Base-by-base conservation (phyloP, 1,140 invertebrate genomes). In the Vanessa tameamea region DNA sequence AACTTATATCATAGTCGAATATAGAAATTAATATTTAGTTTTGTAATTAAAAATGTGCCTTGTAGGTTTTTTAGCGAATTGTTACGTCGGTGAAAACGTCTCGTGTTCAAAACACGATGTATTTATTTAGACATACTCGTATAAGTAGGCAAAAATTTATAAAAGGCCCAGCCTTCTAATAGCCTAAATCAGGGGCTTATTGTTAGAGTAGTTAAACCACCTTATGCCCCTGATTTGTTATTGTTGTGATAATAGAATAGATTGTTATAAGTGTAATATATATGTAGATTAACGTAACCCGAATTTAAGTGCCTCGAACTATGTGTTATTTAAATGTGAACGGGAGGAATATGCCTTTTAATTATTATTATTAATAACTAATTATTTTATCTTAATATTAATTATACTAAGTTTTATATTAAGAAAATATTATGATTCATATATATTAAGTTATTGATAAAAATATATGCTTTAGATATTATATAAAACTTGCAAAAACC, bases 181-280 rank as follows among this genome's bases (percentile, higher is more conserved):
- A 31, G 26, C 9, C 23, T 59, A 26, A 26, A 59, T 26, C 8
- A 59, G 55, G 55, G 8, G 2, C 20, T 12, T 59, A 20, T 43
- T 1, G n/a, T 7, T 13, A 26, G 0, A 26, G 23, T 9, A 13
- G 16, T 20, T 20, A 11, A 23, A 11, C n/a, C n/a, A 23, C 23
- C 20, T 57, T 61, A 61, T 15, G 23, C 23, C 57, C 14, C 31
- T 37, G 14, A 31, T 61, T 61, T 31, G 14, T 15, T 37, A 61
- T 61, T 23, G 51, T 69, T 69, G 66, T 69, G 66, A 69, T 69
- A 57, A 16, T 69, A 69, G 66, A 57, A 59, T 69, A 69, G 15
- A 20, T 57, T 69, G 37, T 11, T 9, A 0, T 43, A 43, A 1
- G 37, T 43, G 1, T 43, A 43, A 9, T 43, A 69, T 43, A 47